Evolutionary conservation across 2,888 invertebrate genomes (phyloP), one percentile per base, ranked within the genome.

Genomic region (Drosophila mimica): DNA sequence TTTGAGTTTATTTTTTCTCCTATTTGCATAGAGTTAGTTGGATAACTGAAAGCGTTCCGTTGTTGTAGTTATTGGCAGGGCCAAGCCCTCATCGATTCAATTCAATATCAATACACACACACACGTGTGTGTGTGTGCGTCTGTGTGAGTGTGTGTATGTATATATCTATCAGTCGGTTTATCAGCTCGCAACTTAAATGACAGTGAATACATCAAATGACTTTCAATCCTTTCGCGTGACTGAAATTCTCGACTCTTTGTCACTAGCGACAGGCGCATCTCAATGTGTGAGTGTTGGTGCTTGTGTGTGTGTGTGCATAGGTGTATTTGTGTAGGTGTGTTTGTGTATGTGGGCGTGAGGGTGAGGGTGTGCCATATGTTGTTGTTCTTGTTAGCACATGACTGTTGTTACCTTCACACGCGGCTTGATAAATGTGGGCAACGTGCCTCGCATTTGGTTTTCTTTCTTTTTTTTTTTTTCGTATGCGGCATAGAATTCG

Each of bases 191-290:
- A 86, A 85, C 86, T 89, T 85, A 87, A 87, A 89, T 89, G 90
- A 82, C 88, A 76, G 78, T 63, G 75, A 85, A 86, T 86, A 82
- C 90, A 88, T 86, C 86, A 89, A 88, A 80, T 88, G 86, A 85
- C 83, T 88, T 85, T 88, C 86, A 87, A 87, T 88, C 86, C 86
- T 78, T 89, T 89, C 90, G 90, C 90, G 85, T 88, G 86, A 86
- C 86, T 88, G 67, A 88, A 90, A 81, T 85, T 85, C 77, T 88
- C 81, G 88, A 81, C 88, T 88, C 84, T 88, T 85, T 85, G 88
- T 85, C 84, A 85, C 81, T 74, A 66, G 70, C 74, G 79, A 78
- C 77, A 70, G 66, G 54, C 79, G 78, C 63, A 70, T 70, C 77
- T 68, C 46, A 46, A 30, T 30, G 49, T 56, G 48, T 64, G 34